These are phyloP conservation scores for Atlantisia rogersi DNA, from an alignment of 2,113 vertebrate species.

Conservation along the genomic window DNA sequence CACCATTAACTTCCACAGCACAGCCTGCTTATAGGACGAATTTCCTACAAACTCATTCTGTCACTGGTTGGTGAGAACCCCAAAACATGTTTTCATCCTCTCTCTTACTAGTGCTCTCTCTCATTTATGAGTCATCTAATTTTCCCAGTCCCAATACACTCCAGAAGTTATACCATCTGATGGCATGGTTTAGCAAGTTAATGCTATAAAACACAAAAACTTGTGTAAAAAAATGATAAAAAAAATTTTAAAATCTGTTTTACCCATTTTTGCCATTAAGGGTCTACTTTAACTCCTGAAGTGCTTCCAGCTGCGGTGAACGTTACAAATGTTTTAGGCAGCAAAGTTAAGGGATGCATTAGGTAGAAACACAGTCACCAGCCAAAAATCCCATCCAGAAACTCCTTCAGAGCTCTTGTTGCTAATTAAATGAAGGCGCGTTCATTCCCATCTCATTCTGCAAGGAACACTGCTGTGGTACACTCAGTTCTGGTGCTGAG, in stretches of 20 bases:
- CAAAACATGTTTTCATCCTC: not conserved
- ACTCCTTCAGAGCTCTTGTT: not conserved
- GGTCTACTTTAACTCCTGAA: not conserved
- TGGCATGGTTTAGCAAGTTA: not conserved
- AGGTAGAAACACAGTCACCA: not conserved
- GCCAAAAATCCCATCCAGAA: not conserved
- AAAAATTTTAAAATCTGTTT: not conserved
- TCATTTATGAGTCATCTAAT: not conserved
- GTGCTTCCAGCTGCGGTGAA: not conserved
- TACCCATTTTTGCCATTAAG: not conserved
- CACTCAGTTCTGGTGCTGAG: not conserved
- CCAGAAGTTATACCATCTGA: not conserved
- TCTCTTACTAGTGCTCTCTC: not conserved
- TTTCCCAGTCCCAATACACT: not conserved
- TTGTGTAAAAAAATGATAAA: not conserved
- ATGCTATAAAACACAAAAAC: not conserved
- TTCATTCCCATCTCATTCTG: not conserved
- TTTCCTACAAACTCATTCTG: not conserved
- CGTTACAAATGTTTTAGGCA: not conserved
- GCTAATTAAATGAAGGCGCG: not conserved
- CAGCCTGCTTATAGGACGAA: not conserved
- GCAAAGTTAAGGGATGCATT: not conserved
- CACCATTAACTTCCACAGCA: not conserved
- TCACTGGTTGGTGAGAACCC: accelerated
- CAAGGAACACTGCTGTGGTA: not conserved